phyloP scores from a whole-genome alignment of 2,888 invertebrate species.

The Machimus atricapillus region DNA sequence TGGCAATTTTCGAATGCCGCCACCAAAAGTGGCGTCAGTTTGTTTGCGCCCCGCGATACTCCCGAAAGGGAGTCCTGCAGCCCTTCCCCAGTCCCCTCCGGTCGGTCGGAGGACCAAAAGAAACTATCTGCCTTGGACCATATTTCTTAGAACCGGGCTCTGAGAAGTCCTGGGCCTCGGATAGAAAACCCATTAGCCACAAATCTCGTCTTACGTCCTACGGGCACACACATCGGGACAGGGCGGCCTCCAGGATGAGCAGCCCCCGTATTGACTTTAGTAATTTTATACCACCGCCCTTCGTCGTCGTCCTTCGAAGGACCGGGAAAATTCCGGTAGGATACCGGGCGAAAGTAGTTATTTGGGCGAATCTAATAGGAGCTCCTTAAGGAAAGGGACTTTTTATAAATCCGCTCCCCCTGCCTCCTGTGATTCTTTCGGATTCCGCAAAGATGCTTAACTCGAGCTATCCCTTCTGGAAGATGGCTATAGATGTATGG shows the following conservation, averaged over 20 bases:
- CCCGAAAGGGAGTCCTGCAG: not conserved
- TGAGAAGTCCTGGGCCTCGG: not conserved
- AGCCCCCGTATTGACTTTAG: slow-evolving; percentile 30
- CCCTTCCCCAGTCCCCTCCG: not conserved
- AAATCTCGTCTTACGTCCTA: slow-evolving; percentile 36
- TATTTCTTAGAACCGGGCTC: not conserved
- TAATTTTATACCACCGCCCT: slow-evolving; percentile 25
- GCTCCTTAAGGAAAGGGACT: slow-evolving; percentile 10
- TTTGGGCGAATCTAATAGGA: slow-evolving; percentile 34
- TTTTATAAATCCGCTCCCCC: slow-evolving; percentile 6
- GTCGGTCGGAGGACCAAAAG: not conserved
- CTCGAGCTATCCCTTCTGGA: not conserved
- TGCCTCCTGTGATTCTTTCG: slow-evolving; percentile 12
- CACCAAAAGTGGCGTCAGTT: slow-evolving; percentile 33
- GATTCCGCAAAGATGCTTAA: slow-evolving; percentile 27
- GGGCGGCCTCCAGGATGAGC: not conserved
- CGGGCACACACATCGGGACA: not conserved
- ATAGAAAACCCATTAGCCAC: slow-evolving; percentile 37
- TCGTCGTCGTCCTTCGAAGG: not conserved
- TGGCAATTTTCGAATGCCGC: slow-evolving; percentile 7
- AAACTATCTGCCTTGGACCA: slow-evolving; percentile 24
- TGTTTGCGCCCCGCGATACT: not conserved
- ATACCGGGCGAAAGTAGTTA: slow-evolving; percentile 24
- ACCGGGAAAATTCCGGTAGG: not conserved
- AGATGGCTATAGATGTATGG: not conserved